Base-by-base conservation (phyloP, 2,797 vertebrate species). In the Clamator glandarius region DNA sequence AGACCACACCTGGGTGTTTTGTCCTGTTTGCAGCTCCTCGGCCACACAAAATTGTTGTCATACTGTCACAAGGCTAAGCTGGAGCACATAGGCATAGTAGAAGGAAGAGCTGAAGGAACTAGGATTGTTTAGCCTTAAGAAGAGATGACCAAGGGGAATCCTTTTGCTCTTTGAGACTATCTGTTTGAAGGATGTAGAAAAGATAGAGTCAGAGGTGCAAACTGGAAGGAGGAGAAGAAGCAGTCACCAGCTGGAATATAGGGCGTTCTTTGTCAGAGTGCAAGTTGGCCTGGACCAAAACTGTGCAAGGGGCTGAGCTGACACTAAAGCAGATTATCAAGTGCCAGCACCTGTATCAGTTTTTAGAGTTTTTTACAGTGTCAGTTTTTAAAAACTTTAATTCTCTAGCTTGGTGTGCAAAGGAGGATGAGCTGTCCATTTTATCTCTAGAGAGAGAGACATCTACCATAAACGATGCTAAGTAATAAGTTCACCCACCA, bases 371-470 rank as follows among this genome's bases (percentile, higher is more conserved):
- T 39, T 39, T 39, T 39, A 39, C 3, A 24, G 11, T 8, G 8
- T 31, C 17, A 52, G 5, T 42, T 70, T 86, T 92, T 16, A 13
- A 86, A 78, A 69, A 29, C 4, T 29, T 90, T 29, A 36, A 12
- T 54, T 81, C 15, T 77, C 29, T 58, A 46, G 29, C 46, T 24
- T 66, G 55, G 36, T 95, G 57, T 77, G 70, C 29, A 44, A 68
- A 82, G 44, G 66, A 59, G 21, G 24, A 69, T 52, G 14, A 96
- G 29, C 9, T 61, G 35, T 54, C 89, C 26, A 9, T 83, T 91
- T 90, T 76, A 95, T 74, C 35, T 24, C 62, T 61, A 76, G 90
- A 95, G 87, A 91, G 35, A 92, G 57, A 95, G 61, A 83, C 12
- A 50, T 48, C 39, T 68, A 66, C 87, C 93, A 55, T 78, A 79